These are phyloP conservation scores for Chironomus striatipennis DNA, from an alignment of 1,140 invertebrate species.

Conservation along the genomic window DNA sequence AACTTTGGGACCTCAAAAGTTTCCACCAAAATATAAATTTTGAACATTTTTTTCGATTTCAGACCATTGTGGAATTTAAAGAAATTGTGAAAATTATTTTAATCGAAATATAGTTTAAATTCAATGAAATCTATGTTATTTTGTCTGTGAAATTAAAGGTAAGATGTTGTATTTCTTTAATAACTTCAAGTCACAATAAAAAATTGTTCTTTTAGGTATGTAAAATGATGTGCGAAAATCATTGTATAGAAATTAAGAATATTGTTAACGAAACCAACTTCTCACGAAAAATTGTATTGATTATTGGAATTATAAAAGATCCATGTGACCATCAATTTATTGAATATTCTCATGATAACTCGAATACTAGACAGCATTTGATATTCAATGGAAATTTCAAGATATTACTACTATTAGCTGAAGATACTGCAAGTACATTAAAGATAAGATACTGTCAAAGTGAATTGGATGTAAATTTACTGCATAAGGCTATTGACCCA, in stretches of 20 bases:
- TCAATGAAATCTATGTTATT: too few species aligned
- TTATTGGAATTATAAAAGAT: not conserved
- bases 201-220: not conserved
- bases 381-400: conserved; percentile 33
- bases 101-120: too few species aligned
- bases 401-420: not conserved
- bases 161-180: too few species aligned
- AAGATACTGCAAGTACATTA: not conserved
- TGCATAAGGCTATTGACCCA: not conserved
- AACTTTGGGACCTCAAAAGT: too few species aligned
- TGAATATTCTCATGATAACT: not conserved
- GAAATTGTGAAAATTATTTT: too few species aligned
- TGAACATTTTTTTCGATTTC: too few species aligned
- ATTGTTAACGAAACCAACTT: not conserved
- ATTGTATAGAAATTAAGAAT: not conserved
- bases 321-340: not conserved
- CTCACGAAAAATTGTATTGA: conserved; percentile 7
- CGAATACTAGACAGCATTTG: not conserved
- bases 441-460: not conserved
- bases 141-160: too few species aligned
- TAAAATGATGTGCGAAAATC: not conserved
- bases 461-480: not conserved
- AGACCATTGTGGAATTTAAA: too few species aligned
- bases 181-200: not conserved
- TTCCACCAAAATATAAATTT: too few species aligned